phyloP scores from a whole-genome alignment of 2,797 vertebrate genomes.

The Philypnodon macrostomus region DNA sequence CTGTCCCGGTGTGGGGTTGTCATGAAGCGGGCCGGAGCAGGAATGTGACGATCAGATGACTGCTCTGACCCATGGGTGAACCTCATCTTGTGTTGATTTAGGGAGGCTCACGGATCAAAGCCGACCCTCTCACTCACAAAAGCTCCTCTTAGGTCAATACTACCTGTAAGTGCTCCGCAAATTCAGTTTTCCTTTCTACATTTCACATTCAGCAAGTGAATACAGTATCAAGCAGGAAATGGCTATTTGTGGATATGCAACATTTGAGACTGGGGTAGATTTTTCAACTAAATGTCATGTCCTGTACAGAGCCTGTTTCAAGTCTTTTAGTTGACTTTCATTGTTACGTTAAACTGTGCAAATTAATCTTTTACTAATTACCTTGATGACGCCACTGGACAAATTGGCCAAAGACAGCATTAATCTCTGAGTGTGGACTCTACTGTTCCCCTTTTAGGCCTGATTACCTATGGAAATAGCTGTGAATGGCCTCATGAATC shows the following conservation, averaged over 20 bases:
- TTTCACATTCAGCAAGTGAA: too few species aligned
- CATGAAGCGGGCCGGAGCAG: conserved; percentile 67
- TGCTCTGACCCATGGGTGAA: conserved; percentile 78
- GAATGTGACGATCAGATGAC: conserved; percentile 81
- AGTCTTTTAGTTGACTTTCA: conserved; percentile 70
- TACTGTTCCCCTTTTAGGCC: conserved; percentile 71
- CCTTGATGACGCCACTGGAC: conserved; percentile 60
- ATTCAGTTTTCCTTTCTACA: too few species aligned
- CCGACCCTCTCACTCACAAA: conserved; percentile 52
- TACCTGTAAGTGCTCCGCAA: too few species aligned
- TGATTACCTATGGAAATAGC: conserved; percentile 76
- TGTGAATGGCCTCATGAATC: conserved; percentile 70
- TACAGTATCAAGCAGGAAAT: too few species aligned
- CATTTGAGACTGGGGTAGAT: background rate
- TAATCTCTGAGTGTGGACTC: conserved; percentile 66
- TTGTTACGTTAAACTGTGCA: conserved; percentile 59
- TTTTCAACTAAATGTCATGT: background rate
- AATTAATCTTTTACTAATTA: conserved; percentile 66
- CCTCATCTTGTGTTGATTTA: conserved; percentile 82
- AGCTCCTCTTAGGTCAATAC: conserved; percentile 37
- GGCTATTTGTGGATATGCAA: too few species aligned
- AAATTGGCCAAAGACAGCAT: conserved; percentile 63
- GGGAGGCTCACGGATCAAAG: conserved; percentile 77
- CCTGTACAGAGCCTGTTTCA: conserved; percentile 2
- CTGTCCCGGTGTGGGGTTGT: conserved; percentile 60